phyloP scores from a whole-genome alignment of 2,888 invertebrate species.

The Dicranocentrus wangi region DNA sequence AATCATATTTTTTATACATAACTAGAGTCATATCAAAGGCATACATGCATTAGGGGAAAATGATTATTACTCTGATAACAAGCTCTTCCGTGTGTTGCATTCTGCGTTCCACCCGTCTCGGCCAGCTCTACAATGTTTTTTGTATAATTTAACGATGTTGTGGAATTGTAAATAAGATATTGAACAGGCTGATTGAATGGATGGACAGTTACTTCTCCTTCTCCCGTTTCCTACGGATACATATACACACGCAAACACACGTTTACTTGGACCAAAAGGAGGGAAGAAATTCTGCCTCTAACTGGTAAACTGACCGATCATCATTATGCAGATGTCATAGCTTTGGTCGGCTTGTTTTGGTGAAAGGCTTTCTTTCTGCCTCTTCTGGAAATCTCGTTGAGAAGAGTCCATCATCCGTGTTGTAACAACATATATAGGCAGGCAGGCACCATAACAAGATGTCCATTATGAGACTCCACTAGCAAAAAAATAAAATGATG shows the following conservation, averaged over 20 bases:
- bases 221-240: no score
- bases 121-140: background rate
- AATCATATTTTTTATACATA: background rate
- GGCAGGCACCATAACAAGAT: constrained; percentile 61
- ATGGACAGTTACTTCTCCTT: background rate
- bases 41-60: no score
- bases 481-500: no score
- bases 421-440: constrained; percentile 7
- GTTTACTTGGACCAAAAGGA: no score
- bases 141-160: constrained; percentile 44
- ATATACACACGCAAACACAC: no score
- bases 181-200: background rate
- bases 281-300: no score
- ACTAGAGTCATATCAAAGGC: background rate
- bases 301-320: constrained; percentile 27
- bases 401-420: constrained; percentile 56
- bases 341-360: constrained; percentile 64
- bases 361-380: constrained; percentile 46
- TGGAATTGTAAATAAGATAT: constrained; percentile 35
- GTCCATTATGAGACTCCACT: no score
- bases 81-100: no score
- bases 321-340: constrained; percentile 59
- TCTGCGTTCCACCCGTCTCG: no score
- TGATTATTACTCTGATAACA: no score
- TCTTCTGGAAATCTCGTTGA: constrained; percentile 52